These are phyloP conservation scores for Trisateles emortualis DNA, from an alignment of 2,888 invertebrate genomes.

Conservation along the genomic window DNA sequence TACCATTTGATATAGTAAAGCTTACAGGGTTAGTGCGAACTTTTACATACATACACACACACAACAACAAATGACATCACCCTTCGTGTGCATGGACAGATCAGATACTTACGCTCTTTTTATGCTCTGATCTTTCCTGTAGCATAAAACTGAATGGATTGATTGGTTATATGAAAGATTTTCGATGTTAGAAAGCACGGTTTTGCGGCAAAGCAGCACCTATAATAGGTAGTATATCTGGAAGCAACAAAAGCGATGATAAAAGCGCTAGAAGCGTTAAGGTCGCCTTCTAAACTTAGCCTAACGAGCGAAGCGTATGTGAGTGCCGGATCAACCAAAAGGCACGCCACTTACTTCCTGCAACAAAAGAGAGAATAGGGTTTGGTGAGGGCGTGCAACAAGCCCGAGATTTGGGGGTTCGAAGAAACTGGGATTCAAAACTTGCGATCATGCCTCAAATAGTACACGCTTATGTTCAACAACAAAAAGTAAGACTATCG, in stretches of 20 bases:
- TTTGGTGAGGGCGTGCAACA: slow-evolving; percentile 81
- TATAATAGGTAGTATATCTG: slow-evolving; percentile 62
- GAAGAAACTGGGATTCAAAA: slow-evolving; percentile 64
- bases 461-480: slow-evolving; percentile 54
- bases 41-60: slow-evolving; percentile 39
- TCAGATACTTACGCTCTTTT: slow-evolving; percentile 61
- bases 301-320: slow-evolving; percentile 79
- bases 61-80: slow-evolving; percentile 34
- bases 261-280: slow-evolving; percentile 80
- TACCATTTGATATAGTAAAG: slow-evolving; percentile 57
- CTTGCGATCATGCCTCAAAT: slow-evolving; percentile 70
- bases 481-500: slow-evolving; percentile 54
- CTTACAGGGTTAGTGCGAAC: slow-evolving; percentile 63
- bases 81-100: slow-evolving; percentile 55
- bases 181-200: slow-evolving; percentile 63
- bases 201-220: slow-evolving; percentile 61
- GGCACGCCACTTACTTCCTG: slow-evolving; percentile 87
- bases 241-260: slow-evolving; percentile 76
- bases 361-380: slow-evolving; percentile 84
- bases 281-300: slow-evolving; percentile 73
- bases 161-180: slow-evolving; percentile 60
- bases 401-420: slow-evolving; percentile 68
- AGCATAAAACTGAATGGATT: slow-evolving; percentile 40
- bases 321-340: slow-evolving; percentile 83
- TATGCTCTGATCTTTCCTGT: slow-evolving; percentile 58